A percentile compares a stretch with the other conserved stretches of the same genome.
Conservation (phyloP, 2,113 vertebrate species). For the Sialia sialis region DNA sequence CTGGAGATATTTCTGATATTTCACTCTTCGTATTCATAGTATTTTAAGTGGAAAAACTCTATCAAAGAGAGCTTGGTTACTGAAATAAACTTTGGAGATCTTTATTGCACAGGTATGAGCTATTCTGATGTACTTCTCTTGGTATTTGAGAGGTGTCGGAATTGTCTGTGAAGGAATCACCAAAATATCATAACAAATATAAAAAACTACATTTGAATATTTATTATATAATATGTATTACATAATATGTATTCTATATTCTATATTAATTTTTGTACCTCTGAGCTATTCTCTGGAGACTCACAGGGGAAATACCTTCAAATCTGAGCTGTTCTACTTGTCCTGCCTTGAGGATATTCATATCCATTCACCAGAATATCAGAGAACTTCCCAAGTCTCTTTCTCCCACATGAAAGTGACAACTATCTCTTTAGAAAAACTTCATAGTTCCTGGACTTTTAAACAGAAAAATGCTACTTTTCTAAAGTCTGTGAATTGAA, state of each 20-base stretch:
- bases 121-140: not conserved
- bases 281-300: not conserved
- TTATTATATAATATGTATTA: no score
- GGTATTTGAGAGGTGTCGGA: not conserved
- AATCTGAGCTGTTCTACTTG: not conserved
- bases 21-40: rapidly evolving
- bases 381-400: not conserved
- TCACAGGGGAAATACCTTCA: not conserved
- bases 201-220: not conserved
- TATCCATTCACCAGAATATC: not conserved
- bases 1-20: not conserved
- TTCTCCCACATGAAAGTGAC: not conserved
- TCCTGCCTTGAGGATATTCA: not conserved
- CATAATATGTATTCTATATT: no score
- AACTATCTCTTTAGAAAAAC: not conserved
- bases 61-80: not conserved
- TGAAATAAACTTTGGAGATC: not conserved
- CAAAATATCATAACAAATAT: not conserved
- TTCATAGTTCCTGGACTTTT: not conserved
- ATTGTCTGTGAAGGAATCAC: not conserved
- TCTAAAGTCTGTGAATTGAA: not conserved
- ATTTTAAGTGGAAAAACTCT: not conserved
- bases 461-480: not conserved
- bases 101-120: not conserved
- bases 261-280: not conserved